Evolutionary conservation across 2,888 invertebrate species (phyloP).

Genomic region (Allacma fusca): DNA sequence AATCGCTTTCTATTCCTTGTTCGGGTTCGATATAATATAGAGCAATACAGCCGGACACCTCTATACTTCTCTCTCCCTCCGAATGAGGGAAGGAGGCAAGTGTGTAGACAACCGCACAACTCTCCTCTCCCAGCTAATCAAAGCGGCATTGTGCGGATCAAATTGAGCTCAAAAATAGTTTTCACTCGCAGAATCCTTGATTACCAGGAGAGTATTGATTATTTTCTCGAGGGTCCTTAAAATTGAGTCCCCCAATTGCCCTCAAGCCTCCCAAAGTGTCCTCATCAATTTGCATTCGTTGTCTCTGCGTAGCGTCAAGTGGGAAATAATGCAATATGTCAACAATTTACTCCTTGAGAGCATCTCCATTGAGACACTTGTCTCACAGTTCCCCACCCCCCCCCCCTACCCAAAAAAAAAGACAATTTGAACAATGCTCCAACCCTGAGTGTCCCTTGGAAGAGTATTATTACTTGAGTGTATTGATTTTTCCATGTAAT

Average conservation of each 20-base stretch:
- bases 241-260: not conserved
- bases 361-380: too few species aligned
- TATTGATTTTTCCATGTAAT: not conserved
- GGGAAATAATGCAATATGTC: not conserved
- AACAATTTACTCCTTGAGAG: too few species aligned
- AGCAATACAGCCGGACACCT: conserved; percentile 17
- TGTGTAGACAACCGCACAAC: conserved; percentile 18
- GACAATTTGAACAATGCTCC: too few species aligned
- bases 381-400: not conserved
- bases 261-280: not conserved
- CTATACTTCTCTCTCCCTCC: not conserved
- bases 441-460: too few species aligned
- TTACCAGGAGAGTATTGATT: conserved; percentile 34
- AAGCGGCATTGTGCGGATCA: conserved; percentile 55
- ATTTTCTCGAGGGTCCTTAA: conserved; percentile 28
- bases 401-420: too few species aligned
- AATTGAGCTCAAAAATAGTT: conserved; percentile 57
- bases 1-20: not conserved
- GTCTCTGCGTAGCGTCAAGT: not conserved
- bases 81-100: not conserved
- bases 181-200: conserved; percentile 53
- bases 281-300: too few species aligned
- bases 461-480: too few species aligned
- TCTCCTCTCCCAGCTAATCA: conserved; percentile 53
- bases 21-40: too few species aligned